Evolutionary conservation across 2,888 invertebrate genomes (phyloP), one percentile per base, ranked within the genome.

Genomic region (Prosapia bicincta): DNA sequence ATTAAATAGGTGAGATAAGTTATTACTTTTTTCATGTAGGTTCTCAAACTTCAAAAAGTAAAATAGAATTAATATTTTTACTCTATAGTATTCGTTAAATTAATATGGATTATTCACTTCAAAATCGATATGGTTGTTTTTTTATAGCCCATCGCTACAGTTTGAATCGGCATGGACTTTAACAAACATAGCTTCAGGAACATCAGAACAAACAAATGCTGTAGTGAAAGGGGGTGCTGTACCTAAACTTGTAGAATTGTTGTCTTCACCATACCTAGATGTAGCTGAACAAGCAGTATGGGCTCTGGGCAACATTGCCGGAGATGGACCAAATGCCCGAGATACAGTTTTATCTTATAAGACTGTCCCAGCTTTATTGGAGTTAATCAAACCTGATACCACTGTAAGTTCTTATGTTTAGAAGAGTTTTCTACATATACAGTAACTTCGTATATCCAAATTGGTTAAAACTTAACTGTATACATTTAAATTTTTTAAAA

Each of bases 151-250:
- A 0, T 87, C 90, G 71, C 86, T 96, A 0, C 95, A 98, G 84
- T 99, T 99, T 86, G 99, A 99, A 86, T 93, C 98, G 0, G 93
- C 98, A 0, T 99, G 99, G 99, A 97, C 97, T 0, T 86, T 99
- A 75, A 99, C 99, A 26, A 99, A 99, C 83, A 95, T 99, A 73
- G 98, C 99, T 0, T 98, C 98, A 0, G 99, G 99, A 9, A 95
- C 95, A 0, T 91, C 94, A 0, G 92, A 93, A 0, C 97, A 99
- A 84, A 99, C 99, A 0, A 89, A 91, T 80, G 91, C 92, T 23
- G 97, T 98, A 0, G 92, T 98, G 2, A 87, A 92, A 83, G 90
- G 91, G 43, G 94, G 95, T n/a, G 97, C 96, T 0, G 89, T 99
- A 25, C 93, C 94, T 0, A 91, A 91, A 77, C 89, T 99, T 72